Evolutionary conservation across 2,888 invertebrate genomes (phyloP).

Genomic region (Leuctra nigra): DNA sequence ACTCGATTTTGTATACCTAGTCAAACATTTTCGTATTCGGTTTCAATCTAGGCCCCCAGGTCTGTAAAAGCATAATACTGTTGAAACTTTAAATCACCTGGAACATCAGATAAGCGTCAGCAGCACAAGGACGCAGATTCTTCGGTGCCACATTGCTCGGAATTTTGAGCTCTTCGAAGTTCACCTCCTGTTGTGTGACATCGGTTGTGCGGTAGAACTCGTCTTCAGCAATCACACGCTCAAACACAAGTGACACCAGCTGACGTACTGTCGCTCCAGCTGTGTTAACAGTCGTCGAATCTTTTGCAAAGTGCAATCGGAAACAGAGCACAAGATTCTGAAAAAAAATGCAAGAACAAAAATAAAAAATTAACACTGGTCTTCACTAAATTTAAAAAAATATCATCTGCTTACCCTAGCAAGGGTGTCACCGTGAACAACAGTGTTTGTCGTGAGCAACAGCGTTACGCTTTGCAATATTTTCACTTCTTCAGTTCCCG

Average conservation of each 20-base stretch:
- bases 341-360: constrained; percentile 31
- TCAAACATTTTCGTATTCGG: no score
- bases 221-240: constrained; percentile 71
- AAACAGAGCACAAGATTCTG: constrained; percentile 93
- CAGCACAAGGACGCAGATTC: constrained; percentile 79
- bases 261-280: constrained; percentile 97
- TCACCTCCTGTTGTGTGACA: constrained; percentile 45
- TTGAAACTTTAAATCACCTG: no score
- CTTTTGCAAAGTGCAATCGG: constrained; percentile 91
- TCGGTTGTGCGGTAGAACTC: constrained; percentile 42
- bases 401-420: constrained; percentile 74
- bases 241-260: constrained; percentile 86
- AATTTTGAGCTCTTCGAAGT: constrained; percentile 71
- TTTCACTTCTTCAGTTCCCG: constrained; percentile 92
- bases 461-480: constrained; percentile 92
- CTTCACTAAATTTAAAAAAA: constrained; percentile 10
- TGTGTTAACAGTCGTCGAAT: constrained; percentile 91
- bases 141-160: constrained; percentile 71
- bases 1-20: no score
- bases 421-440: constrained; percentile 90
- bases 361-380: constrained; percentile 5
- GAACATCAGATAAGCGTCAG: constrained; percentile 91
- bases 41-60: no score
- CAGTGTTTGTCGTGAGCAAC: constrained; percentile 87
- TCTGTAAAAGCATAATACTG: no score